Evolutionary conservation across 2,797 vertebrate genomes (phyloP), one percentile per base, ranked within the genome.

Genomic region (Ceryle rudis): DNA sequence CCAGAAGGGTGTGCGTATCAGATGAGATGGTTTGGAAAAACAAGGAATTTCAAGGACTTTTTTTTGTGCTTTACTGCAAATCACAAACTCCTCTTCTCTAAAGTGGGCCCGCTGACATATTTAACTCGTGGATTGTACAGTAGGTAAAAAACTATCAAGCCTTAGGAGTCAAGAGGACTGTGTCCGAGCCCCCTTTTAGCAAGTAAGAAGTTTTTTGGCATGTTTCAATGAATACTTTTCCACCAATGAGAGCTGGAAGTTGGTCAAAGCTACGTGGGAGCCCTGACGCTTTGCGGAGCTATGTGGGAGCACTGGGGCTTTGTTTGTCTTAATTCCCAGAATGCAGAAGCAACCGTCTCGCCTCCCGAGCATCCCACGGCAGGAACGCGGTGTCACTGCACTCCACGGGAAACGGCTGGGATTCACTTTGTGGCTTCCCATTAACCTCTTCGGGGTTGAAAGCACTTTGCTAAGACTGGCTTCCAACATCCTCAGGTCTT

Each of bases 31-130:
- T n/a, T 8, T 29, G 29, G 58, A 26, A 64, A 46, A 82, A 5
- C 0, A 4, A 2, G 46, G 41, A 54, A 28, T 60, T 47, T 33
- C 54, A 44, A 69, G 41, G 23, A 20, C 41, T 20, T 0, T 3
- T 1, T 22, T 28, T 14, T n/a, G 6, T 14, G 29, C 37, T 69
- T 75, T 21, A 26, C 6, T 7, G 18, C 62, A 69, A 23, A 35
- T 10, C 26, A 37, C 23, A 13, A 47, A 1, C 41, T n/a, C 26
- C 2, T 11, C 0, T 8, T 39, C 71, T 25, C 52, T 17, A n/a
- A 80, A 26, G 6, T 2, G 6, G 22, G 31, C 23, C 31, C 19
- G 16, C 39, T 16, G 14, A 20, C 6, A 3, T 33, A 22, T 8
- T 84, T 8, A 9, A 44, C 9, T 29, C 11, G 3, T 8, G 41